Evolutionary conservation across 2,888 invertebrate genomes (phyloP), one percentile per base, ranked within the genome.

Genomic region (Biston betularia): DNA sequence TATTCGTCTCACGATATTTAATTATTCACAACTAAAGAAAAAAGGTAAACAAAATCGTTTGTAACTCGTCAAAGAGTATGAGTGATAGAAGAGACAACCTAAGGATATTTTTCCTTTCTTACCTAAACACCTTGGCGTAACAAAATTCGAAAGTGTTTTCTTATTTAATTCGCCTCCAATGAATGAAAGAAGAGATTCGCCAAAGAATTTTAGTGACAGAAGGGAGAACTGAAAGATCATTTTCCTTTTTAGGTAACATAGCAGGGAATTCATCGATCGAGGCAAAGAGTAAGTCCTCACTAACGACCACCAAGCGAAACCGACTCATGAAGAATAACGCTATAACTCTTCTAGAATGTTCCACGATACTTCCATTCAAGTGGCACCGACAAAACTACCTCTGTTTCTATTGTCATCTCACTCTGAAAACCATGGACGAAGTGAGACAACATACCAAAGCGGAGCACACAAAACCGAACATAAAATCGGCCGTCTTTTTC

Each of bases 371-470:
- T 1, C 93, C 93, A 0, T 93, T 93, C 72, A 93, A 92, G 75
- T 93, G 93, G 93, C 90, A 91, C 55, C 79, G 91, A 40, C 91
- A 92, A 63, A 85, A 85, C 62, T 93, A 89, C 56, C 83, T 92
- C 5, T 93, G 93, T 66, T 93, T 92, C 83, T 92, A 82, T 70
- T 93, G 93, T 69, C 90, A 91, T 72, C 77, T 81, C n/a, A 64
- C 80, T 1, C 89, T 89, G 33, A 89, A 88, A 83, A 80, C 83
- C 4, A 76, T 83, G 0, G 70, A 79, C 1, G 61, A 74, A 0
- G 77, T 95, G 0, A 92, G 91, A 80, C 86, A 87, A 34, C 94
- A 95, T 65, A 88, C 90, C 0, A 76, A 46, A 34, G 71, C 72
- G 0, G 82, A 87, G 12, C 93, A 93, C 63, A 73, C 74, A 38